A percentile compares a stretch with the other conserved stretches of the same genome.
phyloP scores from a whole-genome alignment of 2,113 vertebrate genomes.

The Oryctolagus cuniculus region mOryCun1.1 NC_091436.1:22383001-22383500 shows the following conservation, averaged over 20 bases:
- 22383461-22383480: not conserved
- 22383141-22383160: constrained; percentile 91
- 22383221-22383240: constrained; percentile 98
- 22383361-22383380: not conserved
- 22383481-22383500: not conserved
- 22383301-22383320: constrained; percentile 32
- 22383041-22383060: not conserved
- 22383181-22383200: constrained; percentile 97
- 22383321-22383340: not conserved
- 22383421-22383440: not conserved
- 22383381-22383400: not conserved
- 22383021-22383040: no score
- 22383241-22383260: constrained; percentile 68
- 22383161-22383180: constrained; percentile 96
- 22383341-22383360: not conserved
- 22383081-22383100: not conserved
- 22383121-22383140: constrained; percentile 54
- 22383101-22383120: not conserved
- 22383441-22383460: not conserved
- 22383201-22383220: constrained; percentile 97
- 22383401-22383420: not conserved
- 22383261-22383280: not conserved
- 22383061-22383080: not conserved
- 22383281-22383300: constrained; percentile 40
- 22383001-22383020: no score